Percentiles rank a stretch among this genome's conserved stretches.
These are phyloP conservation scores for Dendrophyllia cribrosa DNA, from an alignment of 64 coral and sea anemone genomes.

Conservation along the genomic window DNA sequence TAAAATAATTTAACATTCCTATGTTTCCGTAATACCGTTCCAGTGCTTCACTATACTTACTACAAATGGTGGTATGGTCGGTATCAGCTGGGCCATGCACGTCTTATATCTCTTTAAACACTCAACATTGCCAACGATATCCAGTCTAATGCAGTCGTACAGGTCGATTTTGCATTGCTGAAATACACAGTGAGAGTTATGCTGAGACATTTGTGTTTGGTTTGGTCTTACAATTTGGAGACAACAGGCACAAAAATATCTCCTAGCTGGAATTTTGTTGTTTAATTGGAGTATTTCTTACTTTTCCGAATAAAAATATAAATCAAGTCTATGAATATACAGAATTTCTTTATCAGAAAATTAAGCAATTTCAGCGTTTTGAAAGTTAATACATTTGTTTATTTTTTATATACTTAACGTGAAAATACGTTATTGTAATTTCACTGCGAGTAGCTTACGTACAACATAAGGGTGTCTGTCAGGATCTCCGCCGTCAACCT, in stretches of 20 bases:
- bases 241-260: background rate
- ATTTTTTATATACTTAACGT: too few species aligned
- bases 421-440: background rate
- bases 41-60: slow-evolving; percentile 2
- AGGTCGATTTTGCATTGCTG: slow-evolving; percentile 45
- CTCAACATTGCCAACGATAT: background rate
- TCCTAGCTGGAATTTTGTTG: too few species aligned
- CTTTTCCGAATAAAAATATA: too few species aligned
- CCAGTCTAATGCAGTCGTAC: slow-evolving; percentile 5
- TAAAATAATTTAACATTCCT: too few species aligned
- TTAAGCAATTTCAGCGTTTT: too few species aligned
- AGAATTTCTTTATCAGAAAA: too few species aligned
- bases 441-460: background rate
- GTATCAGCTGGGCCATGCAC: slow-evolving; percentile 16
- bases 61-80: slow-evolving; percentile 14
- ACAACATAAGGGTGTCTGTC: slow-evolving; percentile 54
- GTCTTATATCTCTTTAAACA: slow-evolving; percentile 15
- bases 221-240: too few species aligned
- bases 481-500: background rate
- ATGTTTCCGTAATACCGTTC: too few species aligned
- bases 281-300: too few species aligned
- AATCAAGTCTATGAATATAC: too few species aligned
- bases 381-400: too few species aligned
- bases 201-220: too few species aligned
- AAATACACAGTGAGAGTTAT: background rate